Percentiles rank a stretch among this genome's conserved stretches.
These are phyloP conservation scores for Sebastes trivittatus DNA, from an alignment of 2,797 vertebrate species.

Conservation along the genomic window DNA sequence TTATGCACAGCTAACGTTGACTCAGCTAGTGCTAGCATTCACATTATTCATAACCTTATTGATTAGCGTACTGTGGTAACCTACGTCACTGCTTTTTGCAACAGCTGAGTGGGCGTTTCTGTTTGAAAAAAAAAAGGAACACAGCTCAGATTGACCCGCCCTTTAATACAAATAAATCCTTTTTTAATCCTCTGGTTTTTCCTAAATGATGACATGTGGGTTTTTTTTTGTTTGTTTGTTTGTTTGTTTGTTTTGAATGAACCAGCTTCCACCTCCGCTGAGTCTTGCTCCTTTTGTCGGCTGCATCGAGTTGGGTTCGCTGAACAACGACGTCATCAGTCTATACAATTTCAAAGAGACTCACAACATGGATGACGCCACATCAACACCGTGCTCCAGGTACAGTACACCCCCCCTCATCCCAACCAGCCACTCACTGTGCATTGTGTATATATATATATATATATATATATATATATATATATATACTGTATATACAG, in stretches of 20 bases:
- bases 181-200: not conserved
- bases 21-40: too few relatives aligned
- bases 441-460: not conserved
- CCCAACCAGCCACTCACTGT: not conserved
- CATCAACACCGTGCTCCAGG: conserved; percentile 90
- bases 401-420: conserved; percentile 77
- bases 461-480: too few relatives aligned
- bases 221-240: not conserved
- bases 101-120: too few relatives aligned
- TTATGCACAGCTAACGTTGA: too few relatives aligned
- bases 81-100: too few relatives aligned
- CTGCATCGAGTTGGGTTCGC: conserved; percentile 91
- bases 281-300: conserved; percentile 92
- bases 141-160: too few relatives aligned
- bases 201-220: not conserved
- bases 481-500: not conserved
- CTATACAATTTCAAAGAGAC: conserved; percentile 93
- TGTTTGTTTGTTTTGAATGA: not conserved
- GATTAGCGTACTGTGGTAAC: too few relatives aligned
- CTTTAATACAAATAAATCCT: not conserved
- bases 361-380: conserved; percentile 85
- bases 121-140: too few relatives aligned
- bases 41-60: too few relatives aligned
- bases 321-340: conserved; percentile 95
- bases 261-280: conserved; percentile 90